Evolutionary conservation across 1,140 invertebrate genomes (phyloP).

Genomic region (Lepidurus couesii): DNA sequence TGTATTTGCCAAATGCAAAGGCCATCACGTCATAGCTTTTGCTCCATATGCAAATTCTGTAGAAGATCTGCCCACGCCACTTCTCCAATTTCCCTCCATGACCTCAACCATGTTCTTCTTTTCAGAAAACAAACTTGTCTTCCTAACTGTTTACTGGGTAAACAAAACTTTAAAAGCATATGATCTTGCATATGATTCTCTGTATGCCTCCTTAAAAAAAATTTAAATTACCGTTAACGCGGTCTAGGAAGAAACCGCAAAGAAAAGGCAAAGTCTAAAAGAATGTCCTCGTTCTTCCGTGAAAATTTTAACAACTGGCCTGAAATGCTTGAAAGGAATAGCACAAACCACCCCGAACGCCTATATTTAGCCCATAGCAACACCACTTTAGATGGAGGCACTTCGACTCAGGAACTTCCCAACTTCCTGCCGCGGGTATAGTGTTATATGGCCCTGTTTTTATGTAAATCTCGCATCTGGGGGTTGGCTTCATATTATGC

Average conservation of each 20-base stretch:
- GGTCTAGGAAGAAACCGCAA: too few species aligned
- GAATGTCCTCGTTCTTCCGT: neutral
- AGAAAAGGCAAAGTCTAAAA: neutral
- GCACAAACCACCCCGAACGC: neutral
- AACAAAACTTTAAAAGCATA: neutral
- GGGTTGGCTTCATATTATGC: neutral
- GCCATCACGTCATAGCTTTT: neutral
- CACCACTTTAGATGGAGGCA: neutral
- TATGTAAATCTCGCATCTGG: neutral
- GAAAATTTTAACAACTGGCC: neutral
- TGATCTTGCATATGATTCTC: neutral
- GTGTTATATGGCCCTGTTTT: neutral
- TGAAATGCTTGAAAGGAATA: too few species aligned
- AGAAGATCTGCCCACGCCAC: neutral
- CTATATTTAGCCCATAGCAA: conserved; percentile 13
- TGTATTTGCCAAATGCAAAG: neutral
- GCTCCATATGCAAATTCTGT: neutral
- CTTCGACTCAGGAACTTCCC: neutral
- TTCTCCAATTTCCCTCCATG: neutral
- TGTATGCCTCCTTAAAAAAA: too few species aligned
- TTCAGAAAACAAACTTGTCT: neutral
- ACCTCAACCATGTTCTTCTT: neutral
- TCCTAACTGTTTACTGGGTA: neutral
- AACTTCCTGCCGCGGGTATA: neutral
- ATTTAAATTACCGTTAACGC: too few species aligned